Evolutionary conservation across 2,797 vertebrate species (phyloP).

Genomic region (Onychomys arenicola): DNA sequence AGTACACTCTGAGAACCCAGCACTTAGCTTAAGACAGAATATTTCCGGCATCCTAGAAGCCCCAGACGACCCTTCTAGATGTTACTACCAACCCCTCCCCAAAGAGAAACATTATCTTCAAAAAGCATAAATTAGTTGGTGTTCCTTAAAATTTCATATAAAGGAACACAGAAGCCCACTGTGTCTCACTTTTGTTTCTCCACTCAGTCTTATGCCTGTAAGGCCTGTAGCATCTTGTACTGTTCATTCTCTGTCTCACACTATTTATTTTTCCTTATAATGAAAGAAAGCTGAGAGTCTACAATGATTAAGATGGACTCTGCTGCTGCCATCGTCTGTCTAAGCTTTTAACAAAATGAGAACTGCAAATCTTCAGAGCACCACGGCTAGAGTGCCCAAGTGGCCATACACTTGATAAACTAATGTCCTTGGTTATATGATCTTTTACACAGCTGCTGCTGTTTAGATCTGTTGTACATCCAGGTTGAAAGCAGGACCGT

Average conservation of each 20-base stretch:
- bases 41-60: not conserved
- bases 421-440: not conserved
- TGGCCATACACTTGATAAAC: not conserved
- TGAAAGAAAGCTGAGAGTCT: not conserved
- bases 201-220: not conserved
- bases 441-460: not conserved
- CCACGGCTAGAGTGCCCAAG: not conserved
- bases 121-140: not conserved
- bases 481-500: not conserved
- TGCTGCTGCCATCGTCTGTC: not conserved
- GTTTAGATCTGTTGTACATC: not conserved
- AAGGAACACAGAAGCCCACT: not conserved
- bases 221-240: not conserved
- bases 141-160: constrained; percentile 20
- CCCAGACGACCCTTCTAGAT: not conserved
- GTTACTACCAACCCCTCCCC: not conserved
- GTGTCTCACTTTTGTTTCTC: not conserved
- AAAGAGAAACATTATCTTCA: not conserved
- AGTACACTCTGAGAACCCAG: not conserved
- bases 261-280: not conserved
- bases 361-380: not conserved
- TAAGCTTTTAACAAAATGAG: not conserved
- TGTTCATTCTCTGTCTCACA: not conserved
- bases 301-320: not conserved
- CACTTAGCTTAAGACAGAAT: not conserved